Base-by-base conservation (phyloP, 2,888 invertebrate genomes). In the Acrobasis repandana region DNA sequence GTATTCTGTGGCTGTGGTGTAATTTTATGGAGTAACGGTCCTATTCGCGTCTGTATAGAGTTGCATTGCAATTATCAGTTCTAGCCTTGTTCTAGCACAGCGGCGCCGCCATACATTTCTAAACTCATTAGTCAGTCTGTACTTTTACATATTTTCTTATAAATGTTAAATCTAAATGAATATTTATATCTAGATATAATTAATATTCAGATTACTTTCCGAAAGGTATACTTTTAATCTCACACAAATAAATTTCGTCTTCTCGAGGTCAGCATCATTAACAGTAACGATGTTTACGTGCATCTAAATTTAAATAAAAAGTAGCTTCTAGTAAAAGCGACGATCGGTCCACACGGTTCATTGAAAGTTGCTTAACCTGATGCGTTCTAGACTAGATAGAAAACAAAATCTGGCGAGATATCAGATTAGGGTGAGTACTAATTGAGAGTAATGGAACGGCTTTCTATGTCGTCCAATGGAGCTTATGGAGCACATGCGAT, bases 291-390 rank as follows among this genome's bases (percentile, higher is more conserved):
- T 50, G 50, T 33, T 50, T 33, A n/a, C 48, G 50, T 50, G 11
- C 9, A 16, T 20, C 18, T 49, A 49, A 49, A 18, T 49, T 49
- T 28, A 33, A 54, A 54, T 28, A 28, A 28, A 28, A 28, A 28
- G 28, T 28, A 5, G 16, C 16, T 18, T 36, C 16, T 16, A 16
- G 16, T 34, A 52, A 36, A 36, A 54, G 52, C 18, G 38, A 9
- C 20, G 16, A 36, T 8, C 36, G 28, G 51, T 33, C 14, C 15
- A 15, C 15, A 36, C 34, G 38, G 18, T 6, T 15, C 52, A 54
- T 54, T 38, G 52, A 54, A 54, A 54, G 52, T 54, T 10, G 52
- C 52, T 38, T 38, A 54, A 52, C 50, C 34, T 34, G 51, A 34
- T 15, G 51, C 14, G 28, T 20, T 14, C 50, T 1, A 50, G 33